Percentiles rank a stretch among this genome's conserved stretches.
Evolutionary conservation across 2,888 invertebrate genomes (phyloP).

Genomic region (Pandemis cinnamomeana): DNA sequence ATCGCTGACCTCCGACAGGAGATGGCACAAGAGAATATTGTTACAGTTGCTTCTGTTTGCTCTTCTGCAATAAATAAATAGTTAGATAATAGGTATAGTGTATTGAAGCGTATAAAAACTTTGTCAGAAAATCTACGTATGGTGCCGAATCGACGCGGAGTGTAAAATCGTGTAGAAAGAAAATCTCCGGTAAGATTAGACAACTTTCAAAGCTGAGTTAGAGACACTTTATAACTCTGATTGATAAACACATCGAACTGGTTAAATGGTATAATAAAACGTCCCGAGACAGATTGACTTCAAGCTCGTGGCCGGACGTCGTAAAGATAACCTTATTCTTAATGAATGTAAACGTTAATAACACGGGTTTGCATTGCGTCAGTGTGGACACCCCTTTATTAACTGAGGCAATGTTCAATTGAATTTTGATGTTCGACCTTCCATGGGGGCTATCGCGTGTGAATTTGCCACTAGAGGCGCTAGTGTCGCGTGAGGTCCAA

Average conservation of each 20-base stretch:
- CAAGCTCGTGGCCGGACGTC: slow-evolving; percentile 37
- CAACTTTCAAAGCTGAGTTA: slow-evolving; percentile 8
- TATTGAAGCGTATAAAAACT: no score
- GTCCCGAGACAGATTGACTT: slow-evolving; percentile 37
- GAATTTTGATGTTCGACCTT: background rate
- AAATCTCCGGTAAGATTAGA: background rate
- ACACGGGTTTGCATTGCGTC: slow-evolving; percentile 20
- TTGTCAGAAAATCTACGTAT: background rate
- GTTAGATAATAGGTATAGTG: no score
- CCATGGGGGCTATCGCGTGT: no score
- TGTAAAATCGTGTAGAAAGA: background rate
- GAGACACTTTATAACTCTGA: slow-evolving; percentile 25
- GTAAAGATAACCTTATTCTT: slow-evolving; percentile 36
- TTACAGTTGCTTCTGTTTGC: no score
- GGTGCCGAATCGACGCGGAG: background rate
- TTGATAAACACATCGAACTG: slow-evolving; percentile 38
- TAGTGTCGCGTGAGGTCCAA: no score
- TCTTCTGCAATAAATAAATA: no score
- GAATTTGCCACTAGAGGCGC: no score
- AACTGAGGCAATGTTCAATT: background rate
- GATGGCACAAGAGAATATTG: no score
- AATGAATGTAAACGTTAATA: slow-evolving; percentile 34
- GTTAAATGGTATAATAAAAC: slow-evolving; percentile 24
- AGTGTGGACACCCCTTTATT: slow-evolving; percentile 16
- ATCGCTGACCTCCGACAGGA: no score